Conservation (phyloP, 2,113 vertebrate species). For the Eidolon helvum region DNA sequence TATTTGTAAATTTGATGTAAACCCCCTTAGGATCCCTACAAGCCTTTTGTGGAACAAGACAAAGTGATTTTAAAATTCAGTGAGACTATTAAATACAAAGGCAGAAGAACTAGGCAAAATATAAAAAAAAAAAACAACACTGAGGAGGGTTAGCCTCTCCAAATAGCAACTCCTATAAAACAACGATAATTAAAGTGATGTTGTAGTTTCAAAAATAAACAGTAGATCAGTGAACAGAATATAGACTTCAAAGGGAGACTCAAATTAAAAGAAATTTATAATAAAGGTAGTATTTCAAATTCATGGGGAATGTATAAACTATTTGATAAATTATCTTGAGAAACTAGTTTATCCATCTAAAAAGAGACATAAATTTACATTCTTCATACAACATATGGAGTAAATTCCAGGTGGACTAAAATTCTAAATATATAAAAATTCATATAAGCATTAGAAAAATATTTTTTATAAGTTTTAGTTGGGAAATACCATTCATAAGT, state of each 20-base stretch:
- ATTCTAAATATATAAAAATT: background rate
- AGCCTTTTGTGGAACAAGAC: background rate
- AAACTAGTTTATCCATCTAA: background rate
- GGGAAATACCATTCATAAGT: background rate
- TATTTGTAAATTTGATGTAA: slow-evolving; percentile 6
- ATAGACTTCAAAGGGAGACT: background rate
- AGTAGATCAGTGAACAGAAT: background rate
- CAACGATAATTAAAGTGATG: background rate
- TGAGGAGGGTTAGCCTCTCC: background rate
- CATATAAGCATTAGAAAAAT: background rate
- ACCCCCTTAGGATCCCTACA: background rate
- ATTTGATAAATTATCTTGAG: background rate
- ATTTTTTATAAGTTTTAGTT: background rate
- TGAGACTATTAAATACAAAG: background rate
- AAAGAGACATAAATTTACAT: background rate
- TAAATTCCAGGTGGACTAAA: background rate
- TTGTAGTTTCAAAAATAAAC: background rate
- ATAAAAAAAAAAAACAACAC: background rate
- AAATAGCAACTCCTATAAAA: background rate
- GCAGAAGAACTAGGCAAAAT: slow-evolving; percentile 1
- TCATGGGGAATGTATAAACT: background rate
- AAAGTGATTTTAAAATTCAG: background rate
- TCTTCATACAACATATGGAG: background rate
- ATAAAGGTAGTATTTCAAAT: background rate
- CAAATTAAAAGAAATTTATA: background rate